phyloP scores from a whole-genome alignment of 2,888 invertebrate species.

The Nomada fucata region DNA sequence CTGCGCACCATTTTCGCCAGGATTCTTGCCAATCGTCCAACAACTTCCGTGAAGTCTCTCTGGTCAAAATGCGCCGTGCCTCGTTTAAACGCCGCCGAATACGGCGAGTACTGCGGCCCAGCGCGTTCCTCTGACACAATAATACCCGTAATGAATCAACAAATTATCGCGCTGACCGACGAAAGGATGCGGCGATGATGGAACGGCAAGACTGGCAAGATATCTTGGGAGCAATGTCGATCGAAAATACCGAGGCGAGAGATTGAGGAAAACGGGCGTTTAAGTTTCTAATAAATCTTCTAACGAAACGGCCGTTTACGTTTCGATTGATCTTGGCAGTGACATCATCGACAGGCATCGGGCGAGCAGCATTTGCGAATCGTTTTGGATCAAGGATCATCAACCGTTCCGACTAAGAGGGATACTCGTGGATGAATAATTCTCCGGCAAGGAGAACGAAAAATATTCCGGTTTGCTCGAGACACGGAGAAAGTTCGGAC shows the following conservation, averaged over 20 bases:
- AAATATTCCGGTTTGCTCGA: constrained; percentile 72
- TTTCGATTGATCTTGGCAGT: constrained; percentile 45
- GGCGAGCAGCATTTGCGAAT: background rate
- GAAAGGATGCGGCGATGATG: background rate
- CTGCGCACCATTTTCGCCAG: constrained; percentile 46
- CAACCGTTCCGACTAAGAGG: constrained; percentile 11
- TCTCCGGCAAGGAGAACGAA: constrained; percentile 57
- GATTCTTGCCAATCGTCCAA: constrained; percentile 58
- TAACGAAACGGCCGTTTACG: constrained; percentile 15
- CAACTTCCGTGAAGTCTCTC: constrained; percentile 59
- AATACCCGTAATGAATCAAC: constrained; percentile 29
- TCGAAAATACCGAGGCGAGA: background rate
- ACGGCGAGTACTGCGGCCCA: background rate
- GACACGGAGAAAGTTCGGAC: constrained; percentile 73
- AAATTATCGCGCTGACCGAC: background rate
- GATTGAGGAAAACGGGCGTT: constrained; percentile 17
- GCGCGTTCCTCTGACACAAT: background rate
- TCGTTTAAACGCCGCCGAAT: background rate
- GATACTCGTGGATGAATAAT: constrained; percentile 65
- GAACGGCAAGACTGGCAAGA: background rate
- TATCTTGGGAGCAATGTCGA: background rate
- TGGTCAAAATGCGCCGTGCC: constrained; percentile 1
- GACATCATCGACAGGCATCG: constrained; percentile 30
- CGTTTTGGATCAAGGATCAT: constrained; percentile 6
- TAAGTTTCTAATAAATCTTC: constrained; percentile 41